These are phyloP conservation scores for Steatornis caripensis DNA, from an alignment of 2,113 vertebrate species.

Conservation along the genomic window DNA sequence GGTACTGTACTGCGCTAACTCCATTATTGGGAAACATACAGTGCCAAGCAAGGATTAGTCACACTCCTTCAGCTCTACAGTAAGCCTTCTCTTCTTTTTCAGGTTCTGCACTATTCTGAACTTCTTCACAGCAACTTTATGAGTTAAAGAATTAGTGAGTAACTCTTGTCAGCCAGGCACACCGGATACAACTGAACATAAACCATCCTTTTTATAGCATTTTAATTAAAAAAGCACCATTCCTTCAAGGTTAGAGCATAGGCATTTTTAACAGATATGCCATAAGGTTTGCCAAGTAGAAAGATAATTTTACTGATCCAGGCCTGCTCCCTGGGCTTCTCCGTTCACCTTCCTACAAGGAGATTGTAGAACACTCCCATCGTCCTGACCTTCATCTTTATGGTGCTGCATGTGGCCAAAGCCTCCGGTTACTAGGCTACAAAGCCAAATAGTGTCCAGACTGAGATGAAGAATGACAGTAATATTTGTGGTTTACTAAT, in stretches of 20 bases:
- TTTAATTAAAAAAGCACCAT: neutral
- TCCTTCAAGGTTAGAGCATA: neutral
- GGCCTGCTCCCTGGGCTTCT: neutral
- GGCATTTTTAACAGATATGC: neutral
- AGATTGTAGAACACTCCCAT: neutral
- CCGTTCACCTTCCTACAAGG: neutral
- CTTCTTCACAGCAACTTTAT: neutral
- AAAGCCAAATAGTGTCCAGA: neutral
- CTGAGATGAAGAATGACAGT: neutral
- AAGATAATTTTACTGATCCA: neutral
- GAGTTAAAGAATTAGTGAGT: neutral
- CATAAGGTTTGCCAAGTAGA: neutral
- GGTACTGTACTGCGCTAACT: neutral
- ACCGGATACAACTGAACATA: neutral
- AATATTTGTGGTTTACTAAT: neutral
- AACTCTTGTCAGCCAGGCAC: neutral
- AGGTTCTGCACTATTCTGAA: neutral
- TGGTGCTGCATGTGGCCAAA: neutral
- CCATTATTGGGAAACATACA: neutral
- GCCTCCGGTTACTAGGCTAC: neutral
- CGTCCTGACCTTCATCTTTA: neutral
- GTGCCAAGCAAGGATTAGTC: neutral
- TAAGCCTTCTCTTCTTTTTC: neutral
- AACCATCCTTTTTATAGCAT: neutral
- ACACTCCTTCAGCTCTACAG: neutral